phyloP scores from a whole-genome alignment of 2,113 vertebrate species.

The Peromyscus maniculatus region DNA sequence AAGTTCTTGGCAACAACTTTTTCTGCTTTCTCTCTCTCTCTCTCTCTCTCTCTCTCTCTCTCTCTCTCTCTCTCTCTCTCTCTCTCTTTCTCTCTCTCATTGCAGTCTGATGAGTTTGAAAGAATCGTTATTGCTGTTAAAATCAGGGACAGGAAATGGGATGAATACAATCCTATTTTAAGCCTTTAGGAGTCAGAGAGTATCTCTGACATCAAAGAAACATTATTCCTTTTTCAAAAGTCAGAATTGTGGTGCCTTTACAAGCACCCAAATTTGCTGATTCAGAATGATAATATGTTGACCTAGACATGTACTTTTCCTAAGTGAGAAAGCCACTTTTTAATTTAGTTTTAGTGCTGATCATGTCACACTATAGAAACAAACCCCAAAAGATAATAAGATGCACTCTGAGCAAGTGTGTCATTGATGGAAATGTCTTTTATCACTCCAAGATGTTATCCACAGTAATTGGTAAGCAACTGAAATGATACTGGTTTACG shows the following conservation, averaged over 20 bases:
- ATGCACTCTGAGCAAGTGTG: neutral
- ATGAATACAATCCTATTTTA: slow-evolving; percentile 60
- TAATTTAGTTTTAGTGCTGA: slow-evolving; percentile 54
- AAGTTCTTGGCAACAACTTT: slow-evolving; percentile 35
- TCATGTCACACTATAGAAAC: neutral
- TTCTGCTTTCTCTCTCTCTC: neutral
- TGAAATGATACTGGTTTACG: neutral
- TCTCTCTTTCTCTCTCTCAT: neutral
- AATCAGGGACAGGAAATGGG: slow-evolving; percentile 59
- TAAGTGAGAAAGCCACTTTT: slow-evolving; percentile 36
- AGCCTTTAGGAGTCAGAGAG: slow-evolving; percentile 4
- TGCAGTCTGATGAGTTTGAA: slow-evolving; percentile 59
- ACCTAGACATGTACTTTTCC: slow-evolving; percentile 32
- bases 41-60: neutral
- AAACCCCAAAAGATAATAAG: slow-evolving; percentile 5
- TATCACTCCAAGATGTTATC: slow-evolving; percentile 12
- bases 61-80: neutral
- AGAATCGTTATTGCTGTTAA: slow-evolving; percentile 56
- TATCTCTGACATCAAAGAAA: slow-evolving; percentile 21
- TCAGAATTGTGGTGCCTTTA: neutral
- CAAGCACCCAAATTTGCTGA: neutral
- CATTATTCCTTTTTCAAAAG: slow-evolving; percentile 57
- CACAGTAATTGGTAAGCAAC: slow-evolving; percentile 62
- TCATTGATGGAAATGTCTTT: slow-evolving; percentile 30
- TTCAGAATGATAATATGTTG: slow-evolving; percentile 15